phyloP scores from a whole-genome alignment of 2,888 invertebrate genomes.

The Himalopsyche anomala region DNA sequence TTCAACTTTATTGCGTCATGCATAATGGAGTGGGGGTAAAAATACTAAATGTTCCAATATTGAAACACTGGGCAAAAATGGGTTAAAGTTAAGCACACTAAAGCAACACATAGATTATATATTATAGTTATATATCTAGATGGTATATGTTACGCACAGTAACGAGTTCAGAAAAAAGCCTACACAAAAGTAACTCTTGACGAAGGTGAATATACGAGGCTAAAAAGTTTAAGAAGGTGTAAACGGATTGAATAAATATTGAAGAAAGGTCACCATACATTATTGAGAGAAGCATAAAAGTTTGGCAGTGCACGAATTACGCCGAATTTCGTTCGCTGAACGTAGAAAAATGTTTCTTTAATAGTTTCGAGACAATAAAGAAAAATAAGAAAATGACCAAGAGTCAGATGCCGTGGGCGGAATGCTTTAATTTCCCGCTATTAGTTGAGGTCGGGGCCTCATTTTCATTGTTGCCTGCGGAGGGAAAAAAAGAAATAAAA shows the following conservation, averaged over 20 bases:
- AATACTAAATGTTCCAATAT: no score
- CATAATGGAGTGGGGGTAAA: no score
- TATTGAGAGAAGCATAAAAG: background rate
- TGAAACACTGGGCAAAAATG: no score
- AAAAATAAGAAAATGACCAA: background rate
- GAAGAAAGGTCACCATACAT: background rate
- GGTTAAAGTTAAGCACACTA: no score
- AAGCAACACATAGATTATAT: no score
- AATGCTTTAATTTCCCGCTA: constrained; percentile 31
- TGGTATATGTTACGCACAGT: no score
- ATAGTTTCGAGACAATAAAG: constrained; percentile 12
- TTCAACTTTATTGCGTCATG: no score
- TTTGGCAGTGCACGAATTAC: background rate
- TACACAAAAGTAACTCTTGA: no score
- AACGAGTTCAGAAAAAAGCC: no score
- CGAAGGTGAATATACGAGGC: no score
- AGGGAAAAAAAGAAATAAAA: background rate
- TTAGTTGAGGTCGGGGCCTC: background rate
- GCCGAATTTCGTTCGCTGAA: background rate
- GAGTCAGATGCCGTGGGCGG: constrained; percentile 20
- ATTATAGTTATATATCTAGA: no score
- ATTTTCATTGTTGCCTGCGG: background rate
- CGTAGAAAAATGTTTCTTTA: constrained; percentile 25
- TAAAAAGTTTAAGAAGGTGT: no score
- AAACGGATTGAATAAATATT: background rate